phyloP scores from a whole-genome alignment of 2,113 vertebrate species.

The Canis aureus region DNA sequence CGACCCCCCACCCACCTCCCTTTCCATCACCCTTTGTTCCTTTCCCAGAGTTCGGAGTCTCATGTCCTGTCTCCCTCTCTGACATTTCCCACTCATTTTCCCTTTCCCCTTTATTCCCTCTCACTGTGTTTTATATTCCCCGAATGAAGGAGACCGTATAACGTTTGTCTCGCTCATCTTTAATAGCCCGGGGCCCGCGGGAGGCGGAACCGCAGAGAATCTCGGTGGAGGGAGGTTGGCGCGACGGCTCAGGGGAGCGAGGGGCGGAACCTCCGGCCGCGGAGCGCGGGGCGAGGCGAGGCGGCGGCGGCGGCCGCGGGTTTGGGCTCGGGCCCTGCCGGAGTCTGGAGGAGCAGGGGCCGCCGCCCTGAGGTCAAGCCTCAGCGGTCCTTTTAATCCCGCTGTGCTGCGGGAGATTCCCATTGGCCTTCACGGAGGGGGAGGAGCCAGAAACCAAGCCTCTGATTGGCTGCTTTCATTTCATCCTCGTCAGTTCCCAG shows the following conservation, averaged over 20 bases:
- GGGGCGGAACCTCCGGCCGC: not conserved
- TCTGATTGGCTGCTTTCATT: slow-evolving; percentile 35
- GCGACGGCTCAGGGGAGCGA: not conserved
- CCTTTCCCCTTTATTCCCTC: no score
- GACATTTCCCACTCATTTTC: no score
- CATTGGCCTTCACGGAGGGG: not conserved
- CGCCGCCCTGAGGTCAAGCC: not conserved
- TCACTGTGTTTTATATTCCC: no score
- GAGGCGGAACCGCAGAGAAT: not conserved
- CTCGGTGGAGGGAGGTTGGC: not conserved
- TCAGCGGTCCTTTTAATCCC: not conserved
- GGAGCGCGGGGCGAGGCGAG: no score
- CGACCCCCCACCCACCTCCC: no score
- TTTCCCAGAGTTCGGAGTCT: no score
- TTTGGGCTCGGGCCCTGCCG: not conserved
- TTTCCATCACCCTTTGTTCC: no score
- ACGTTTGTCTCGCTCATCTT: no score
- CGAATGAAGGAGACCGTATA: no score
- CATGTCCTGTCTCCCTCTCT: no score
- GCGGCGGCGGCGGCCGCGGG: not conserved
- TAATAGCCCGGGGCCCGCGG: not conserved
- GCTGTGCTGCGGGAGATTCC: not conserved
- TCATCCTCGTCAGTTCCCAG: not conserved
- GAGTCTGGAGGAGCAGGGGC: not conserved
- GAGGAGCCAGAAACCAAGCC: not conserved